Percentiles rank a stretch among this genome's conserved stretches.
Conservation (phyloP, 2,797 vertebrate genomes). For the Enteromius trimaculatus region DNA sequence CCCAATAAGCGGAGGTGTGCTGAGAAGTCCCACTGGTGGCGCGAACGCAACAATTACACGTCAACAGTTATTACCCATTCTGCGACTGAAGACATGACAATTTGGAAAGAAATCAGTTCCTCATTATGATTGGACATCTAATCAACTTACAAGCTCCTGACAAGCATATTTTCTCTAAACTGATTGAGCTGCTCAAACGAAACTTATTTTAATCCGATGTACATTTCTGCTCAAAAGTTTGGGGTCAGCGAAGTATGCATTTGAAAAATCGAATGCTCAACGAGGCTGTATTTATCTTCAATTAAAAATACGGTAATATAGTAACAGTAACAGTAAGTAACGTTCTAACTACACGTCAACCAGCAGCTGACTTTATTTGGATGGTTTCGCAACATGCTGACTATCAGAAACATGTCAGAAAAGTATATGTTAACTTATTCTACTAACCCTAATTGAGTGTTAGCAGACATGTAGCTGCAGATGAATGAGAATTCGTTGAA, state of each 20-base stretch:
- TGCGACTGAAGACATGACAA: not conserved
- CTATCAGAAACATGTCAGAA: too few relatives aligned
- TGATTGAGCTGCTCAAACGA: not conserved
- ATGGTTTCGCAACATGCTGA: too few relatives aligned
- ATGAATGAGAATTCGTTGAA: too few relatives aligned
- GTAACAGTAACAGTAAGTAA: too few relatives aligned
- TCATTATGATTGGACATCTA: constrained; percentile 37
- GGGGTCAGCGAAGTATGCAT: not conserved
- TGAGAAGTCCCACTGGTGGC: constrained; percentile 43
- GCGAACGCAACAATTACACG: constrained; percentile 31
- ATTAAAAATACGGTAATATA: not conserved
- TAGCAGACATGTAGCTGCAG: too few relatives aligned
- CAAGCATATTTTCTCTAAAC: not conserved
- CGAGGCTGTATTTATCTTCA: not conserved
- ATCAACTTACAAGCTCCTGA: constrained; percentile 4
- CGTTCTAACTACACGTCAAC: too few relatives aligned
- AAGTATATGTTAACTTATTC: too few relatives aligned
- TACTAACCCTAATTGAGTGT: too few relatives aligned
- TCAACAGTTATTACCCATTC: constrained; percentile 21
- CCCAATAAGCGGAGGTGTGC: constrained; percentile 29
- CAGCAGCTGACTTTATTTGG: too few relatives aligned
- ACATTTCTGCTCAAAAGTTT: not conserved
- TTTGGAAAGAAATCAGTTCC: constrained; percentile 42
- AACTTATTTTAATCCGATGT: not conserved
- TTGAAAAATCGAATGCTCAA: too few relatives aligned